Percentiles rank a stretch among this genome's conserved stretches.
These are phyloP conservation scores for Garrulus glandarius DNA, from an alignment of 2,797 vertebrate genomes.

Conservation along the genomic window DNA sequence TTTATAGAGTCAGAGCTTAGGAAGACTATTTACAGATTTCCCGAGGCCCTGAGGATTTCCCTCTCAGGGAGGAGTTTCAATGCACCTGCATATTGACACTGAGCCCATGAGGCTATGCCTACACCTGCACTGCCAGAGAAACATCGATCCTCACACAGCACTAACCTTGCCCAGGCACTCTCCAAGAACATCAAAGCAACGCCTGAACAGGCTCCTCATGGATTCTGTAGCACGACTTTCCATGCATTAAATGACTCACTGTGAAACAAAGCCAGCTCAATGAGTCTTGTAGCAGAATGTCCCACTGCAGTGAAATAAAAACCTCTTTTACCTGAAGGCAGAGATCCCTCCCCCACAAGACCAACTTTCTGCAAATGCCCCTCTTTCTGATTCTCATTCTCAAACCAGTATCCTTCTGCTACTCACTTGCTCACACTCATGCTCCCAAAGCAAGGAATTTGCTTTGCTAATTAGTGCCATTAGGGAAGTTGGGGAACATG, in stretches of 20 bases:
- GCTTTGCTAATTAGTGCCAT: slow-evolving; percentile 49
- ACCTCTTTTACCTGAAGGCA: not conserved
- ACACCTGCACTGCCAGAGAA: not conserved
- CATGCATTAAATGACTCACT: not conserved
- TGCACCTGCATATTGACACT: fast-evolving
- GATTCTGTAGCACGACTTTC: not conserved
- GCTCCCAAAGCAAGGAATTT: slow-evolving; percentile 41
- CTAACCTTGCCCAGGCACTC: not conserved
- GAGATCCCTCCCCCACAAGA: not conserved
- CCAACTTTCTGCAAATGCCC: not conserved
- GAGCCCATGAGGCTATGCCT: fast-evolving
- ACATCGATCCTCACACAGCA: fast-evolving
- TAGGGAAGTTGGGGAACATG: slow-evolving; percentile 22
- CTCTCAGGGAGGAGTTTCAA: not conserved
- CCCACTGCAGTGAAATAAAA: not conserved
- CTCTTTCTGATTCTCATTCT: not conserved
- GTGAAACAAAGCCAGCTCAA: not conserved
- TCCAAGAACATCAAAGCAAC: not conserved
- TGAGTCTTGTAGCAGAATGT: fast-evolving
- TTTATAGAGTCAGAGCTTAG: not conserved
- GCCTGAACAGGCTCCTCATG: not conserved
- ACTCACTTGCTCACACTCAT: not conserved
- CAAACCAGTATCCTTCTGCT: not conserved
- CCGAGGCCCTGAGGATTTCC: not conserved
- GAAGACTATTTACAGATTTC: not conserved